Evolutionary conservation across 92 coral and sea anemone species (phyloP), one percentile per base, ranked within the genome.

Genomic region (Zoanthus sociatus): DNA sequence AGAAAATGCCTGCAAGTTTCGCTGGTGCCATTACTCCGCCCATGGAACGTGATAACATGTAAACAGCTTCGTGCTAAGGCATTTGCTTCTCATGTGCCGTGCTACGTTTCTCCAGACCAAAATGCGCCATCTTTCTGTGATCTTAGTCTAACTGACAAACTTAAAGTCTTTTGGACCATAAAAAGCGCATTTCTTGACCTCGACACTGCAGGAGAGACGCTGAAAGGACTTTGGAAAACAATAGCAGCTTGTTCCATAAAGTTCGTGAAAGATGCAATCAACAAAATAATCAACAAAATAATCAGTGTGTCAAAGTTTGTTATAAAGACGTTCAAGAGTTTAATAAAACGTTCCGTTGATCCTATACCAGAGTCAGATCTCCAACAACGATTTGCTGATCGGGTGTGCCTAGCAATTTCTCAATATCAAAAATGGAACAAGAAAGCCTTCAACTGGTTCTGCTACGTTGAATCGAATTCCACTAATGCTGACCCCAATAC

Each of bases 1-100:
- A 90, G 96, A 18, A 94, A 92, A 44, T 94, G 96, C 53, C 90
- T 94, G 12, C 94, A 94, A 55, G 92, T 89, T n/a, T 46, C 93
- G 5, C 73, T 94, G 33, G 93, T 87, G 17, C 89, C 92, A 26
- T 73, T 92, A 18, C 71, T 92, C 9, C 61, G 70, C 14, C 87
- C 78, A 16, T 44, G 82, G 26, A 48, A 20, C 18, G 55, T 45
- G 55, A 73, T 91, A n/a, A 77, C 93, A 0, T 92, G 97, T 63
- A 12, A 92, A 55, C 87, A 88, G 54, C 90, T 92, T 58, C 88
- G 90, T 81, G 37, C 30, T 16, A 84, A 26, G 17, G 93, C 90
- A 0, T 90, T 92, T 76, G 63, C 44, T 3, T 84, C 93, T 16
- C 93, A 92, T 73, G 72, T 73, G 7, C 90, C 90, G 11, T 92